phyloP scores from a whole-genome alignment of 1,140 invertebrate genomes.

The Cherax destructor region DNA sequence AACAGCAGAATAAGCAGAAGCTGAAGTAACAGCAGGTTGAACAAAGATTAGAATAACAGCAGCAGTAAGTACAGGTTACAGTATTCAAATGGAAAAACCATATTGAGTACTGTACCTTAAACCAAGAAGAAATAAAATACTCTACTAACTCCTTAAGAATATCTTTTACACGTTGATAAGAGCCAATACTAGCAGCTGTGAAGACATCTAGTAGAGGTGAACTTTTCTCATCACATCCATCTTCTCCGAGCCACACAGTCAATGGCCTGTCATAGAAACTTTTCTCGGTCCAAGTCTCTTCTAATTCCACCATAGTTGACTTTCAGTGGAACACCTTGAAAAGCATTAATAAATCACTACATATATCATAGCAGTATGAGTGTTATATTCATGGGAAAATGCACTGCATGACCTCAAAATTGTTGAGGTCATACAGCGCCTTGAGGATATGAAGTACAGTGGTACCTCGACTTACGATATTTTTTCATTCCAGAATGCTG shows the following conservation, averaged over 20 bases:
- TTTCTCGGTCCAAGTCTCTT: constrained; percentile 55
- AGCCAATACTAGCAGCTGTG: constrained; percentile 67
- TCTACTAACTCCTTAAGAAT: constrained; percentile 54
- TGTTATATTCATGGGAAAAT: too few species aligned
- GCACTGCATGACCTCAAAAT: too few species aligned
- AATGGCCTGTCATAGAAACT: constrained; percentile 56
- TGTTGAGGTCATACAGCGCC: too few species aligned
- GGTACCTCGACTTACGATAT: too few species aligned
- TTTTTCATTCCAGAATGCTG: too few species aligned
- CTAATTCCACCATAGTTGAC: constrained; percentile 19
- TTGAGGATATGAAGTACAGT: too few species aligned
- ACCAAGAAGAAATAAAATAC: background rate
- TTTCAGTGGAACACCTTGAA: background rate
- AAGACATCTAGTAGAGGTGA: constrained; percentile 58
- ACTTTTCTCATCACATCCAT: background rate
- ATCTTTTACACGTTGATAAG: constrained; percentile 55
- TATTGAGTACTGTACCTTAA: background rate
- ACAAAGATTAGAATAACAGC: too few species aligned
- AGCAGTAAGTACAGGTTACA: too few species aligned
- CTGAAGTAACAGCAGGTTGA: too few species aligned
- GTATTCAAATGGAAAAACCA: too few species aligned
- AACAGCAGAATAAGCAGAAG: too few species aligned
- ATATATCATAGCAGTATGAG: background rate
- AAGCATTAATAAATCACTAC: background rate
- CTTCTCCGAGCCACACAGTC: constrained; percentile 46